Evolutionary conservation across 2,888 invertebrate species (phyloP), one percentile per base, ranked within the genome.

Genomic region (Cataglyphis albicans): DNA sequence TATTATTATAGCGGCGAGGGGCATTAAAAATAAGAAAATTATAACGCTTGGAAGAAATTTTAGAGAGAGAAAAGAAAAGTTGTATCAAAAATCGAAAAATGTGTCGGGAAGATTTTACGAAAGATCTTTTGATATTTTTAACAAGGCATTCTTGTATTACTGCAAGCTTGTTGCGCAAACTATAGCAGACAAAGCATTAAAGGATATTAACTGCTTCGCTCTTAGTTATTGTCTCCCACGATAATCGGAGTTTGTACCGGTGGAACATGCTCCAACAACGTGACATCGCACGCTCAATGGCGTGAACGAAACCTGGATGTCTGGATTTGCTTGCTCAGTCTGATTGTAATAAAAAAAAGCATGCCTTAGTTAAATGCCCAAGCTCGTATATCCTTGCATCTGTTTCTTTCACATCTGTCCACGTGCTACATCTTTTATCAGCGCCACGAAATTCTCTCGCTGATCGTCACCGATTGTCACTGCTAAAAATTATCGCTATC

Each of bases 301-400:
- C 86, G 88, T 88, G 87, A 81, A 78, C 64, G 41, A 25, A 9
- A 61, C 80, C 86, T 89, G 86, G n/a, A 35, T 25, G 32, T 29
- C 38, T 48, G n/a, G 7, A 32, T 80, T 15, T 32, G 6, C 18
- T 10, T 12, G 12, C 25, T 21, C 10, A 41, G 35, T 32, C 55
- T 61, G 68, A 55, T 59, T 72, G 41, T n/a, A 48, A 15, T n/a
- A 55, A 72, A 59, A 67, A 67, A 65, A 68, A 64, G 55, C 21
- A 63, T 25, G 32, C 7, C n/a, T 59, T 38, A 35, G 15, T 35
- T 55, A n/a, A 0, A 15, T 32, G 15, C 2, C n/a, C 48, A 9
- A 70, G 7, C 15, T 12, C 3, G 18, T 55, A 4, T 1, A 55
- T 68, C 10, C 7, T 68, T n/a, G 29, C 10, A 5, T 18, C 3